phyloP scores from a whole-genome alignment of 37 sponge, comb jelly and placozoan species.

The Halichondria panicea region DNA sequence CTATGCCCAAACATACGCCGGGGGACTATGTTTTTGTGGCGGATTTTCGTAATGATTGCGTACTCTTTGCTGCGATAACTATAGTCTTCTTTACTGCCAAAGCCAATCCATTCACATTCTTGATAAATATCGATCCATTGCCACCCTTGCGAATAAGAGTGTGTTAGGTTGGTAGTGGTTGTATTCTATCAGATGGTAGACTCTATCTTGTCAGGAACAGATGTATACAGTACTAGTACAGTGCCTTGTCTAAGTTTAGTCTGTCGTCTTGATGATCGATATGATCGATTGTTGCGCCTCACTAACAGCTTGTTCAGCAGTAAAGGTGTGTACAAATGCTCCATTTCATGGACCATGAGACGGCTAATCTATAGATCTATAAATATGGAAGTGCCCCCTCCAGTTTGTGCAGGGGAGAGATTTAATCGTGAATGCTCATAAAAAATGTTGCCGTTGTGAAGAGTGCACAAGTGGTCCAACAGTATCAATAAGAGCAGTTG shows the following conservation, averaged over 20 bases:
- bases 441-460: too few relatives aligned
- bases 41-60: slow-evolving; percentile 14
- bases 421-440: too few relatives aligned
- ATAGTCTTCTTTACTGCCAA: slow-evolving; percentile 41
- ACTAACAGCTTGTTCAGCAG: not conserved
- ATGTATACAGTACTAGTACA: not conserved
- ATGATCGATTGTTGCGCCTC: not conserved
- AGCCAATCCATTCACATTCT: not conserved
- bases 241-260: not conserved
- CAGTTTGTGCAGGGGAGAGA: not conserved
- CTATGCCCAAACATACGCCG: slow-evolving; percentile 34
- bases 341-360: not conserved
- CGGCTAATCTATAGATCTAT: too few relatives aligned
- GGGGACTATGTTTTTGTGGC: slow-evolving; percentile 44
- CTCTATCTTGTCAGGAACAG: slow-evolving; percentile 5
- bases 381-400: not conserved
- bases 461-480: too few relatives aligned
- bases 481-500: too few relatives aligned
- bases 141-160: slow-evolving; percentile 27
- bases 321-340: not conserved
- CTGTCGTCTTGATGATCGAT: not conserved
- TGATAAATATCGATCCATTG: slow-evolving; percentile 26
- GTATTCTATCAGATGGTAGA: not conserved
- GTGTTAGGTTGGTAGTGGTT: slow-evolving; percentile 26
- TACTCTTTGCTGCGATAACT: slow-evolving; percentile 28